Evolutionary conservation across 2,113 vertebrate species (phyloP).

Genomic region (Ascaphus truei): DNA sequence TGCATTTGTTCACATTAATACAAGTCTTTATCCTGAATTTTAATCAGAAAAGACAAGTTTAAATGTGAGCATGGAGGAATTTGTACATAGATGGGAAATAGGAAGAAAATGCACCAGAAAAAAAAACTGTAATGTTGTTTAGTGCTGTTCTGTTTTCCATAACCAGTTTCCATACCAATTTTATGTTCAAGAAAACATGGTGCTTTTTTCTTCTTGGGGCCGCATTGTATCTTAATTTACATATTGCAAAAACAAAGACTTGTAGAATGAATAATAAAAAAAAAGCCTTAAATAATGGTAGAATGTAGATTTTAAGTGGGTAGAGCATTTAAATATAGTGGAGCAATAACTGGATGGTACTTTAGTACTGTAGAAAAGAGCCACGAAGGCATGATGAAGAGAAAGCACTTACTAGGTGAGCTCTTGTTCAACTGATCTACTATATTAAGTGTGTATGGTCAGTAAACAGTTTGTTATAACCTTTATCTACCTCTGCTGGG

Average conservation of each 20-base stretch:
- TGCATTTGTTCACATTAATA: conserved; percentile 49
- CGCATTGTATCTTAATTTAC: conserved; percentile 31
- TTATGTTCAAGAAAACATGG: conserved; percentile 46
- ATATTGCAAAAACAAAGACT: conserved; percentile 41
- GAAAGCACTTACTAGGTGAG: conserved; percentile 46
- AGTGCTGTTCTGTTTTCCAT: conserved; percentile 57
- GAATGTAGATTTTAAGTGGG: conserved; percentile 43
- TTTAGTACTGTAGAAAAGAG: conserved; percentile 39
- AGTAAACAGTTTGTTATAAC: conserved; percentile 59
- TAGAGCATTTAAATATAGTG: conserved; percentile 35
- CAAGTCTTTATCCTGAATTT: conserved; percentile 23
- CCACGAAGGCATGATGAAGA: conserved; percentile 35
- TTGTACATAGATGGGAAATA: conserved; percentile 58
- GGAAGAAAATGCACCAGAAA: conserved; percentile 47
- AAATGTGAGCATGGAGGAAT: conserved; percentile 60
- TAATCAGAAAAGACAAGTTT: conserved; percentile 50
- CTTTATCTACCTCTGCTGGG: conserved; percentile 53
- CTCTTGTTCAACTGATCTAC: conserved; percentile 54
- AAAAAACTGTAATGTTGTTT: conserved; percentile 57
- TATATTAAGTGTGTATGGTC: conserved; percentile 46
- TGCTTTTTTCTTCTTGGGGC: conserved; percentile 50
- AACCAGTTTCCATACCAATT: conserved; percentile 39
- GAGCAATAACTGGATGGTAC: conserved; percentile 50
- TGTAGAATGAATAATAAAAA: conserved; percentile 41
- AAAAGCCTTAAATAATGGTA: conserved; percentile 44